Conservation (phyloP, 2,888 invertebrate species). For the Aleiodes testaceus region DNA sequence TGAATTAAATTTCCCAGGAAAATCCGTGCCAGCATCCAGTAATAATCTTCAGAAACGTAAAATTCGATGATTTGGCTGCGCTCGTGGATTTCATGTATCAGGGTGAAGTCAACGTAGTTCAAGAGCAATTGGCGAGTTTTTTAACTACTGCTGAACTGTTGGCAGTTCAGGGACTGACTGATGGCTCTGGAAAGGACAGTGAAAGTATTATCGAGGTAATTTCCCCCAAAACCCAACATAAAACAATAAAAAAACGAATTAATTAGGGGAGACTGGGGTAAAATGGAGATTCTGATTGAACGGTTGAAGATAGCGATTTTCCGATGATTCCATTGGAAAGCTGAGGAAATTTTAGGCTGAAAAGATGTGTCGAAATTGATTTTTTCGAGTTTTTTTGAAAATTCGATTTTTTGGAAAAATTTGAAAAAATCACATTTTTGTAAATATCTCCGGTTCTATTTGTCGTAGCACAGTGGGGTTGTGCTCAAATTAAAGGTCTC, state of each 20-base stretch:
- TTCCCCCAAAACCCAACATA: neutral
- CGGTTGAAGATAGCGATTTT: too few relatives aligned
- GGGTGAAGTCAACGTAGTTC: slow-evolving; percentile 87
- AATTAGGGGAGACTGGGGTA: neutral
- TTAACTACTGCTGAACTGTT: slow-evolving; percentile 84
- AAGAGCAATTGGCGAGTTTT: slow-evolving; percentile 85
- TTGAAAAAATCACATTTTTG: too few relatives aligned
- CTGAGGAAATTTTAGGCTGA: too few relatives aligned
- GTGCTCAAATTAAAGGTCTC: too few relatives aligned
- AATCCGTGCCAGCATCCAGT: slow-evolving; percentile 88
- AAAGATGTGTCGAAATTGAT: too few relatives aligned
- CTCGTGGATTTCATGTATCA: slow-evolving; percentile 88
- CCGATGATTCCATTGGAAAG: too few relatives aligned
- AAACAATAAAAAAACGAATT: neutral
- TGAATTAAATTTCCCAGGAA: slow-evolving; percentile 74
- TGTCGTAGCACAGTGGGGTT: too few relatives aligned
- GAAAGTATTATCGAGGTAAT: slow-evolving; percentile 67
- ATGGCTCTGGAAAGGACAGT: slow-evolving; percentile 73
- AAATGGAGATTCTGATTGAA: too few relatives aligned
- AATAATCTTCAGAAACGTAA: slow-evolving; percentile 86
- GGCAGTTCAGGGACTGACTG: slow-evolving; percentile 85
- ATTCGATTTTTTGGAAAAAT: too few relatives aligned
- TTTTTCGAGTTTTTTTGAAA: too few relatives aligned
- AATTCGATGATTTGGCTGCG: slow-evolving; percentile 84
- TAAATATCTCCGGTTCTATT: too few relatives aligned